Percentiles rank a stretch among this genome's conserved stretches.
Conservation (phyloP, 2,797 vertebrate species). For the Paedocypris micromegethes region DNA sequence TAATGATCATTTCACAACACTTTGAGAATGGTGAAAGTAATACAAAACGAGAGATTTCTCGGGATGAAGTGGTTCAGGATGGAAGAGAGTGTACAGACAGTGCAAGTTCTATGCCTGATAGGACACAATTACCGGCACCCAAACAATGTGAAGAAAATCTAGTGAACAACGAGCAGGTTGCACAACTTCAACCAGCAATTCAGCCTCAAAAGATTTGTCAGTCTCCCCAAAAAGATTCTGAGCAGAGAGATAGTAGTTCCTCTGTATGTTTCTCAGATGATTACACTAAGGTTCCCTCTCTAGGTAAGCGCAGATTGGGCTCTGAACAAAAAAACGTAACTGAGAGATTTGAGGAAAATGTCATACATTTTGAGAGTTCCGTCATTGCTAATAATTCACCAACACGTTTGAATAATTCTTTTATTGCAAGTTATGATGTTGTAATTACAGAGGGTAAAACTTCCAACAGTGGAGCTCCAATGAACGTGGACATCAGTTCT, state of each 20-base stretch:
- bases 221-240: slow-evolving; percentile 41
- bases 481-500: slow-evolving; percentile 34
- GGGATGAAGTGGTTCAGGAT: slow-evolving; percentile 49
- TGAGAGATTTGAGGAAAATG: slow-evolving; percentile 12
- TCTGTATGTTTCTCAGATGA: slow-evolving; percentile 45
- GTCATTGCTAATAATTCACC: slow-evolving; percentile 43
- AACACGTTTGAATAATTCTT: slow-evolving; percentile 52
- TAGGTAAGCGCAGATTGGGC: slow-evolving; percentile 46
- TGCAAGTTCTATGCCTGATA: slow-evolving; percentile 58
- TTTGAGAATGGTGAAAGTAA: slow-evolving; percentile 48
- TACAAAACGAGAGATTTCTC: slow-evolving; percentile 44
- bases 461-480: slow-evolving; percentile 49
- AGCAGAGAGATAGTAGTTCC: slow-evolving; percentile 44
- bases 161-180: slow-evolving; percentile 48
- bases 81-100: slow-evolving; percentile 54
- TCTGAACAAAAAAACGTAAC: slow-evolving; percentile 40
- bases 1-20: slow-evolving; percentile 57
- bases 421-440: slow-evolving; percentile 57
- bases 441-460: slow-evolving; percentile 53
- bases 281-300: slow-evolving; percentile 43
- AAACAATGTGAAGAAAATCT: slow-evolving; percentile 54
- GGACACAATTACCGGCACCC: slow-evolving; percentile 61
- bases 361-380: slow-evolving; percentile 42
- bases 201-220: slow-evolving; percentile 51
- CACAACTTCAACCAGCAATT: slow-evolving; percentile 46